Base-by-base conservation (phyloP, 2,888 invertebrate species). In the Caenorhabditis wallacei region DNA sequence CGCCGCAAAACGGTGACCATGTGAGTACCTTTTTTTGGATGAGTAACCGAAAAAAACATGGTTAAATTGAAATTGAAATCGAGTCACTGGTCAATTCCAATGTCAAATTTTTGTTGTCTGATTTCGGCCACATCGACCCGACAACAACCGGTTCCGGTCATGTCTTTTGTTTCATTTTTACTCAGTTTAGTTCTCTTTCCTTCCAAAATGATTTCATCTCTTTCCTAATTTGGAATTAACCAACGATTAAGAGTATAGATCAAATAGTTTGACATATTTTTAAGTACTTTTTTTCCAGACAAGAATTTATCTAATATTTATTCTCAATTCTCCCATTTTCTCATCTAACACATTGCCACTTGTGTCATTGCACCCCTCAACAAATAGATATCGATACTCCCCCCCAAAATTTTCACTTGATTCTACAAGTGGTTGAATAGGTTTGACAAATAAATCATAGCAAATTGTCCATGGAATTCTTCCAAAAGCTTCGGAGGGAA, bases 1-100 rank as follows among this genome's bases (percentile, higher is more conserved):
- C 72, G 86, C 66, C 81, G 86, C 43, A 86, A 85, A 72, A 86
- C 86, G 46, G 80, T 86, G 54, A 85, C 82, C 64, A 85, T 87
- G 87, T 87, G 81, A 84, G 87, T 84, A 16, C 63, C 30, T n/a
- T 30, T 48, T 68, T 59, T 68, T 40, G 10, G 10, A n/a, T 46
- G 30, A 40, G 46, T 24, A 35, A 22, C 46, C 24, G 35, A 22
- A 54, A 40, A 56, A 54, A 54, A 53, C n/a, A n/a, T n/a, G n/a
- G 13, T 18, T 5, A 48, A 35, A 51, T 64, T 30, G n/a, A 40
- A 30, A 63, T 80, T 30, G 46, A 68, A 71, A 66, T 68, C 16
- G 64, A 59, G 22, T 22, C 24, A 35, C 53, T 66, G 66, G 59
- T 68, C 70, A 71, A 64, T n/a, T 8, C n/a, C 61, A 70, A 56